phyloP scores from a whole-genome alignment of 2,113 vertebrate species.

The Choloepus hoffmanni region DNA sequence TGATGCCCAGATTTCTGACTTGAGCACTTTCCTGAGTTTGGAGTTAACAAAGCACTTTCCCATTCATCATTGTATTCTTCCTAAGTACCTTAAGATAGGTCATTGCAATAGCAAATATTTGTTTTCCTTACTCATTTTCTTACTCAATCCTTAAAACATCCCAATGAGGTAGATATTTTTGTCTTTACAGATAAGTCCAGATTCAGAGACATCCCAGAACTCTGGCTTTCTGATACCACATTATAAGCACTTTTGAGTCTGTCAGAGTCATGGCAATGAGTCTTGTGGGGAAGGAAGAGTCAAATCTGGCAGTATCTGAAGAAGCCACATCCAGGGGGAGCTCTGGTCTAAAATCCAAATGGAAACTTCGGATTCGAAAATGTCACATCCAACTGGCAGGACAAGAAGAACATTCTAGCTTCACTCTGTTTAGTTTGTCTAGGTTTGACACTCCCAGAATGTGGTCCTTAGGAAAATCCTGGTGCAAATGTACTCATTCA shows the following conservation, averaged over 20 bases:
- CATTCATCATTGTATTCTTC: not conserved
- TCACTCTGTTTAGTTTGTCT: not conserved
- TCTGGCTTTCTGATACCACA: not conserved
- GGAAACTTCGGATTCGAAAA: not conserved
- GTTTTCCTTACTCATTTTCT: not conserved
- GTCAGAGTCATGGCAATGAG: not conserved
- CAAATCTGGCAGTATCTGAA: not conserved
- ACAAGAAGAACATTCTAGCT: constrained; percentile 7
- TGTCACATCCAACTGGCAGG: not conserved
- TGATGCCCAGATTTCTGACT: not conserved
- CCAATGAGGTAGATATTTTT: not conserved
- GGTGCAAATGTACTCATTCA: constrained; percentile 8
- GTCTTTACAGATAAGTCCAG: constrained; percentile 37
- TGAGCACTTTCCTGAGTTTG: not conserved
- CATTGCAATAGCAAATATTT: constrained; percentile 25
- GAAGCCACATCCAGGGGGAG: not conserved
- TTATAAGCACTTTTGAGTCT: not conserved
- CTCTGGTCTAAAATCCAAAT: not conserved
- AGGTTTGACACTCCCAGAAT: not conserved
- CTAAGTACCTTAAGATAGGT: not conserved
- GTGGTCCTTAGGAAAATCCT: constrained; percentile 18
- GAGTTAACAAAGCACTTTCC: constrained; percentile 11
- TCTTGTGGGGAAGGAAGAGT: not conserved
- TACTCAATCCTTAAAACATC: constrained; percentile 25
- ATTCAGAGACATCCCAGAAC: not conserved